These are phyloP conservation scores for Chaetops frenatus DNA, from an alignment of 2,113 vertebrate genomes.

Conservation along the genomic window DNA sequence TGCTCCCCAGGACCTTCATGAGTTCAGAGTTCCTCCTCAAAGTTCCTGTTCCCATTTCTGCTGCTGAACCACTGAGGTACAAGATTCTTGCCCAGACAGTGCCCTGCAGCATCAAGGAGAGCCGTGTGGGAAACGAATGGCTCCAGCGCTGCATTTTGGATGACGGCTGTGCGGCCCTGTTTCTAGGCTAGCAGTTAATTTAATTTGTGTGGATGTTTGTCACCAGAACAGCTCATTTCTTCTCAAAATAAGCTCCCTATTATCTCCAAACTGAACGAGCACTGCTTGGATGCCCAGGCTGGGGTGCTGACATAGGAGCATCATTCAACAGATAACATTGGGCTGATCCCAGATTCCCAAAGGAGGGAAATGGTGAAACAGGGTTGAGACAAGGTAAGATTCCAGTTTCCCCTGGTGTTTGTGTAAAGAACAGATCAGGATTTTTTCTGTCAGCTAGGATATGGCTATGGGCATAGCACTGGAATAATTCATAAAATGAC, in stretches of 20 bases:
- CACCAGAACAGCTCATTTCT: not conserved
- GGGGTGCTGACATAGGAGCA: not conserved
- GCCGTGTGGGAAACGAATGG: not conserved
- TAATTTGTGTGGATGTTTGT: not conserved
- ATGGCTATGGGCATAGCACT: not conserved
- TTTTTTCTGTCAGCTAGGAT: not conserved
- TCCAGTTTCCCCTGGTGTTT: conserved; percentile 1
- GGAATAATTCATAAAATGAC: conserved; percentile 15
- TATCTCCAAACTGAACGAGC: not conserved
- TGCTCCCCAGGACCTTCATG: not conserved
- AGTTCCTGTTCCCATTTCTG: not conserved
- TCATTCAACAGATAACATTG: not conserved
- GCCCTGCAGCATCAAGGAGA: not conserved
- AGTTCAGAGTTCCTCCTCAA: not conserved
- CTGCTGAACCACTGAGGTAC: not conserved
- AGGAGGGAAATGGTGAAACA: not conserved
- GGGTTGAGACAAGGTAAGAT: not conserved
- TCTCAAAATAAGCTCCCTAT: not conserved
- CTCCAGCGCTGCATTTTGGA: not conserved
- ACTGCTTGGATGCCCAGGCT: not conserved
- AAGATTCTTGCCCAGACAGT: not conserved
- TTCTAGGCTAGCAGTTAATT: not conserved
- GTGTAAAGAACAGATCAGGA: not conserved
- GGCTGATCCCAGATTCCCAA: not conserved
- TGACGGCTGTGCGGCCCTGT: not conserved